Evolutionary conservation across 2,888 invertebrate genomes (phyloP), one percentile per base, ranked within the genome.

Genomic region (Drosophila multiciliata): DNA sequence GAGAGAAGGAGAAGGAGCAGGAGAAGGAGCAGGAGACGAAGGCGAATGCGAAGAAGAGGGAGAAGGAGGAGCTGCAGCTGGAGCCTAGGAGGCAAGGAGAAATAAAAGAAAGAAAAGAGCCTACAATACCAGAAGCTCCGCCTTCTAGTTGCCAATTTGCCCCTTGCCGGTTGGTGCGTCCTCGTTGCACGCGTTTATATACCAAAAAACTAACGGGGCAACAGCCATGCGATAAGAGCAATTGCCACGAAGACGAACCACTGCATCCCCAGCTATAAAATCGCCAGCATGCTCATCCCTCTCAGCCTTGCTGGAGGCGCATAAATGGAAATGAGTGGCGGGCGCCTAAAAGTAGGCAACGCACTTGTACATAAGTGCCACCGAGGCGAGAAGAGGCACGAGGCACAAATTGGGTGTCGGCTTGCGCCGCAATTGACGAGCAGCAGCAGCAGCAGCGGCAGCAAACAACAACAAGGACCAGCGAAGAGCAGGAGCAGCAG

Each of bases 331-430:
- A 86, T 86, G 86, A 83, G 86, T 85, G 83, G 81, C 80, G 72
- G 63, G 63, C 80, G 86, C 86, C 83, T 78, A 82, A 88, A 88
- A 86, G 83, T 86, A 86, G 88, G 88, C 83, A 83, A 73, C 75
- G 66, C 71, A 73, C 75, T 85, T 78, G 75, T 83, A 85, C 75
- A 83, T 85, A 85, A 80, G 84, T 69, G 73, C 38, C 45, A 45
- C 29, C 45, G 49, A 38, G 45, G 50, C 50, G 55, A 60, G 55
- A 9, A 29, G 65, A 32, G 2, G 36, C 53, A 29, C 53, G 40
- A n/a, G 63, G 17, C 26, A 42, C 40, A 66, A 73, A 66, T 66
- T 75, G 81, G 82, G 70, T 62, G 74, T 68, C 60, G 78, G 79
- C 71, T 70, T 78, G 55, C 52, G 52, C 54, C 52, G 48, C 65